Evolutionary conservation across 2,888 invertebrate species (phyloP).

Genomic region (Drosophila recens): DNA sequence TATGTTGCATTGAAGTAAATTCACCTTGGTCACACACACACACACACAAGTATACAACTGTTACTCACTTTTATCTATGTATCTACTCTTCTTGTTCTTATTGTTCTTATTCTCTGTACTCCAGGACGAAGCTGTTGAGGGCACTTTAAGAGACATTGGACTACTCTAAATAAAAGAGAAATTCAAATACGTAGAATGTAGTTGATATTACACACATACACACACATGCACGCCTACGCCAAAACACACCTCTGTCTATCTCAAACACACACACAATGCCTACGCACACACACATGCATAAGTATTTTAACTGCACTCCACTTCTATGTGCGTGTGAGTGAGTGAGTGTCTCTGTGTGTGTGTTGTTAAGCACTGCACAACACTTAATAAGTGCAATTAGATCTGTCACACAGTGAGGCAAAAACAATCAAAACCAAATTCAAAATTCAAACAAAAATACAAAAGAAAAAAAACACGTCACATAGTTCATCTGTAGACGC

Average conservation of each 20-base stretch:
- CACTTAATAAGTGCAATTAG: slow-evolving; percentile 50
- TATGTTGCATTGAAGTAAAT: background rate
- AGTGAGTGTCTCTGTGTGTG: slow-evolving; percentile 1
- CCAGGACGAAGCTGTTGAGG: slow-evolving; percentile 97
- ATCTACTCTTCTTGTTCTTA: slow-evolving; percentile 80
- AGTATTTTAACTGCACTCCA: slow-evolving; percentile 22
- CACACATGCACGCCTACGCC: slow-evolving; percentile 40
- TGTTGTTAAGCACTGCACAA: slow-evolving; percentile 33
- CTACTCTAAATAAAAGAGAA: slow-evolving; percentile 88
- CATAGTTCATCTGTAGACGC: slow-evolving; percentile 29
- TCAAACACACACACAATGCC: slow-evolving; percentile 33
- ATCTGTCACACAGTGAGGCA: slow-evolving; percentile 36
- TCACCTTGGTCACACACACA: slow-evolving; percentile 8
- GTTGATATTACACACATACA: slow-evolving; percentile 59
- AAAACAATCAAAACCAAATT: slow-evolving; percentile 20
- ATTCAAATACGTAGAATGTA: slow-evolving; percentile 63
- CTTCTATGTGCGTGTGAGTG: slow-evolving; percentile 11
- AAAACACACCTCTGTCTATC: slow-evolving; percentile 19
- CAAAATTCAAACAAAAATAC: slow-evolving; percentile 3
- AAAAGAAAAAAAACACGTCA: slow-evolving; percentile 12
- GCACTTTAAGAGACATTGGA: slow-evolving; percentile 96
- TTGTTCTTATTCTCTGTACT: slow-evolving; percentile 81
- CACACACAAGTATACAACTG: slow-evolving; percentile 19
- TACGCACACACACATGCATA: slow-evolving; percentile 6
- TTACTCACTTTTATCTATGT: slow-evolving; percentile 56